Percentiles rank a stretch among this genome's conserved stretches.
Conservation (phyloP, 1,140 invertebrate species). For the Battus philenor region DNA sequence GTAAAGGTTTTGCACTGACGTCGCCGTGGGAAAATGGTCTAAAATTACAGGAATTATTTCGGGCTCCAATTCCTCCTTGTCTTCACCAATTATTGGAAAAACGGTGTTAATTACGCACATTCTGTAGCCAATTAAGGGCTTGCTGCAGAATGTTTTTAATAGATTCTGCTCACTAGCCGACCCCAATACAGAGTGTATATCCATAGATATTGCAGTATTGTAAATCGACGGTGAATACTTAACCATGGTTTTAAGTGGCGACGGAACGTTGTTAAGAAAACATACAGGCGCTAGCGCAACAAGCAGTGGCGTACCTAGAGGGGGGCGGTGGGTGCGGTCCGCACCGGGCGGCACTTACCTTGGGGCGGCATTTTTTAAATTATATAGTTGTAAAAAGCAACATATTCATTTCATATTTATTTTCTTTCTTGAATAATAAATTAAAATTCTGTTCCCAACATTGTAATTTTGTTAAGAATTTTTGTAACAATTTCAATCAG, state of each 20-base stretch:
- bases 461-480: no score
- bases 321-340: no score
- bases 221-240: not conserved
- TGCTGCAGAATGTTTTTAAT: not conserved
- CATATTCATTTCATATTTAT: no score
- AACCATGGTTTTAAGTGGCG: slow-evolving; percentile 3
- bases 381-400: no score
- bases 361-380: no score
- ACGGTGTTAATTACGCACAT: slow-evolving; percentile 8
- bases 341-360: no score
- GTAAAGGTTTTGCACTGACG: slow-evolving; percentile 80
- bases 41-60: slow-evolving; percentile 18
- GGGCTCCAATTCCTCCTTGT: slow-evolving; percentile 20
- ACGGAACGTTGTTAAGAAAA: slow-evolving; percentile 21
- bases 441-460: no score
- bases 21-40: slow-evolving; percentile 21
- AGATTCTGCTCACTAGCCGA: not conserved
- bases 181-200: not conserved
- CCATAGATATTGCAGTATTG: not conserved
- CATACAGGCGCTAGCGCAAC: slow-evolving; percentile 30
- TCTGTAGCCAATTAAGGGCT: not conserved
- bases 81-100: slow-evolving; percentile 16
- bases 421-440: no score
- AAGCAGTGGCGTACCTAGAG: no score
- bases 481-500: no score